A percentile compares a stretch with the other conserved stretches of the same genome.
These are phyloP conservation scores for Pseudorectes ferrugineus DNA, from an alignment of 2,113 vertebrate species.

Conservation along the genomic window DNA sequence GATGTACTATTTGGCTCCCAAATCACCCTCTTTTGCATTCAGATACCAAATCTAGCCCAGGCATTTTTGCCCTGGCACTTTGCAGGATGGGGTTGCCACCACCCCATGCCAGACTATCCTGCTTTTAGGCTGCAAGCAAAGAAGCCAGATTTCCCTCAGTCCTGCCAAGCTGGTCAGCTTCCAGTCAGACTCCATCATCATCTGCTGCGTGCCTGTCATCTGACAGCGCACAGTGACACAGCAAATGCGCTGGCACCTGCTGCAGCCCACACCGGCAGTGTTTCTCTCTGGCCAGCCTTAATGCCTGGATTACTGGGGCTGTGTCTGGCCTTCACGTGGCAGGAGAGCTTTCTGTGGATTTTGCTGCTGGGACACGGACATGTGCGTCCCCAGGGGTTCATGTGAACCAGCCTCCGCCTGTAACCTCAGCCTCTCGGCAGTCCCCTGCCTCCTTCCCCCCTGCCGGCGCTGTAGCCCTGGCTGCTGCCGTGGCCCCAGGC, in stretches of 20 bases:
- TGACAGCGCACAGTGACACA: not conserved
- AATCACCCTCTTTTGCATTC: not conserved
- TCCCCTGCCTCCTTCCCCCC: not conserved
- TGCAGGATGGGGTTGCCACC: not conserved
- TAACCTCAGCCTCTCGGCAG: not conserved
- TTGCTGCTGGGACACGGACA: not conserved
- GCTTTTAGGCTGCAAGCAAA: not conserved
- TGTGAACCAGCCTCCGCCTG: constrained; percentile 37
- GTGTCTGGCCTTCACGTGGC: fast-evolving
- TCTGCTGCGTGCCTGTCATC: not conserved
- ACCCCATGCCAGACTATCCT: not conserved
- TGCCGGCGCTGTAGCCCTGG: fast-evolving
- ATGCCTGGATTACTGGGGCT: not conserved
- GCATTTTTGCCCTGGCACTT: not conserved
- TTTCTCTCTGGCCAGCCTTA: not conserved
- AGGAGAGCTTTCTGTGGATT: not conserved
- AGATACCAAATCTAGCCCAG: not conserved
- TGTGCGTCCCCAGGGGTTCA: not conserved
- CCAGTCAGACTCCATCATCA: not conserved
- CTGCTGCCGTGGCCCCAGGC: not conserved
- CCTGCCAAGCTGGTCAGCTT: not conserved
- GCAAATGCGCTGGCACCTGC: not conserved
- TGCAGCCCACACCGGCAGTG: not conserved
- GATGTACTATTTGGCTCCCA: not conserved
- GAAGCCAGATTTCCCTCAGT: not conserved